Evolutionary conservation across 2,797 vertebrate genomes (phyloP).

Genomic region (Lindbergichthys nudifrons): DNA sequence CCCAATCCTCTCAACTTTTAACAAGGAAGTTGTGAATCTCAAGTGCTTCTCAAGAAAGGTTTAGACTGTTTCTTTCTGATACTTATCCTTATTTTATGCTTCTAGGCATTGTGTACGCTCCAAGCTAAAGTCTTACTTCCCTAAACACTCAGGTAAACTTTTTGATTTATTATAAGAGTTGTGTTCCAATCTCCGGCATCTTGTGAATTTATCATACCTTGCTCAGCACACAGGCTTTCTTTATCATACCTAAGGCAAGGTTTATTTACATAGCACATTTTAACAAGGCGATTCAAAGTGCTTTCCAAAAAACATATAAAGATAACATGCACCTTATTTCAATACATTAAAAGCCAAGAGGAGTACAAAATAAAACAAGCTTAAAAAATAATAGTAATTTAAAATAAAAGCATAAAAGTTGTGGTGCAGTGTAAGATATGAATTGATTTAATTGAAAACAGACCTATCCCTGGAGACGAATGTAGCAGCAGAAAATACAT

Average conservation of each 20-base stretch:
- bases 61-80: not conserved
- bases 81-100: not conserved
- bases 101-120: not conserved
- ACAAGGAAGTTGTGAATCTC: constrained; percentile 1
- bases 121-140: not conserved
- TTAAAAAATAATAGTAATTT: too few relatives aligned
- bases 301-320: too few relatives aligned
- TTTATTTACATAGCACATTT: too few relatives aligned
- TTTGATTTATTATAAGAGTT: not conserved
- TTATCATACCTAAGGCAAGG: not conserved
- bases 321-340: too few relatives aligned
- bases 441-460: too few relatives aligned
- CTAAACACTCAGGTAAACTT: not conserved
- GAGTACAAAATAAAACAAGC: too few relatives aligned
- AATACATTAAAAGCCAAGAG: too few relatives aligned
- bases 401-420: too few relatives aligned
- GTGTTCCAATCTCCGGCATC: not conserved
- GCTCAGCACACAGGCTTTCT: not conserved
- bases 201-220: not conserved
- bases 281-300: too few relatives aligned
- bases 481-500: too few relatives aligned
- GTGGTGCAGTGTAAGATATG: too few relatives aligned
- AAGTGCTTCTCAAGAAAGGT: not conserved
- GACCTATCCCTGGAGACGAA: too few relatives aligned
- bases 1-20: not conserved